Base-by-base conservation (phyloP, 2,888 invertebrate genomes). In the Phengaris alcon region DNA sequence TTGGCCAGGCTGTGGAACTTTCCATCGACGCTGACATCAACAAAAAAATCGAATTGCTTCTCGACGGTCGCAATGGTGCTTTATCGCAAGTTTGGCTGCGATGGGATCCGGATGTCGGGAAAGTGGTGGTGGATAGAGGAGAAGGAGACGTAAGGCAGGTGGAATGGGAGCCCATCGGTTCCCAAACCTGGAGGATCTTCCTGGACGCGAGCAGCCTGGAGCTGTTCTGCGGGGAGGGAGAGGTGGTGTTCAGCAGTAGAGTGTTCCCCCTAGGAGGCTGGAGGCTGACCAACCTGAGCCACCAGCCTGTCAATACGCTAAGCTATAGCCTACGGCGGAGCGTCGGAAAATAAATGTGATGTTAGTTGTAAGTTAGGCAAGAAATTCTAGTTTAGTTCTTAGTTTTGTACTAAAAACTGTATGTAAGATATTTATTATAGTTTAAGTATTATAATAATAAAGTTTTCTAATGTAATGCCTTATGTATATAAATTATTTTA, bases 191-290 rank as follows among this genome's bases (percentile, higher is more conserved):
- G 90, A 85, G 90, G 75, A 81, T 93, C 1, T 93, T 91, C 80
- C 78, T 93, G 6, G 93, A 93, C 75, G 83, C 92, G 4, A 91
- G 91, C 79, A 91, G 92, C 3, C 51, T 93, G 75, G 93, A 93
- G 78, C 77, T 92, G 68, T 93, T 93, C 82, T 93, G 93, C 73
- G 93, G 93, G 0, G 89, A 90, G 78, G 93, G 93, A 0, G 93
- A 93, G 76, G 91, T 89, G 1, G 92, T 93, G 0, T 91, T 93
- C 79, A 93, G 93, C 77, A 86, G 84, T n/a, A 84, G 93, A 74
- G 84, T 88, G 1, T 91, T 83, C 75, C 89, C 91, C 52, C 84
- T 87, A 5, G 91, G 91, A 8, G 85, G 84, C 7, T 92, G 92
- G 91, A 82, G 78, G 15, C 77, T 93, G 0, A 88, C 82, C 0